Conservation (phyloP, 1,140 invertebrate species). For the Linepithema humile region DNA sequence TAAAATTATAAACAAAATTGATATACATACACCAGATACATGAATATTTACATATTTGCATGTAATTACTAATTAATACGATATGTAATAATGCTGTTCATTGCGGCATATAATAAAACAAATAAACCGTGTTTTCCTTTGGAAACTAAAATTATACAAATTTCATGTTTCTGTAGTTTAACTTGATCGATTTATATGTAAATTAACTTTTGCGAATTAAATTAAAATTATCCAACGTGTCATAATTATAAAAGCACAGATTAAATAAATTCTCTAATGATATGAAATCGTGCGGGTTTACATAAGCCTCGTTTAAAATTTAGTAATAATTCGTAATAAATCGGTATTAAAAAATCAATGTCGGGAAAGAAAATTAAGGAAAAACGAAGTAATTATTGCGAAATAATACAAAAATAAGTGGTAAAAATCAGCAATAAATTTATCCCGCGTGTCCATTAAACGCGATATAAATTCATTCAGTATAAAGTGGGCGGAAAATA, state of each 20-base stretch:
- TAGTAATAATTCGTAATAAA: constrained; percentile 18
- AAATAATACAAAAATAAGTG: constrained; percentile 16
- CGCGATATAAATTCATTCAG: constrained; percentile 2
- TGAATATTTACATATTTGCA: too few species aligned
- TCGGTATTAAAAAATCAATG: background rate
- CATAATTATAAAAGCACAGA: background rate
- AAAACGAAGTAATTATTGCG: background rate
- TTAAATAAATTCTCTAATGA: background rate
- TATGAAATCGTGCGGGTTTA: background rate
- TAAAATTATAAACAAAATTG: too few species aligned
- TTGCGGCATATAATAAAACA: background rate
- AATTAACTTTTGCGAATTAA: constrained; percentile 12
- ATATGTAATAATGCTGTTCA: background rate
- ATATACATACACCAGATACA: too few species aligned
- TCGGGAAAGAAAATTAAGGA: background rate
- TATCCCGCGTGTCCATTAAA: background rate
- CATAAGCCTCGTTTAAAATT: background rate
- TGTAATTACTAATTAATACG: constrained; percentile 2
- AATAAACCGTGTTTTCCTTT: background rate
- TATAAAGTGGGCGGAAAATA: constrained; percentile 1
- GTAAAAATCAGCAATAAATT: constrained; percentile 9
- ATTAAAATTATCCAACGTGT: constrained; percentile 6
- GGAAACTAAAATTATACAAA: background rate
- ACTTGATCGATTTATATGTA: constrained; percentile 4
- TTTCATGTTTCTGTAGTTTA: background rate